These are phyloP conservation scores for Lethrus apterus DNA, from an alignment of 1,140 invertebrate species.

Conservation along the genomic window DNA sequence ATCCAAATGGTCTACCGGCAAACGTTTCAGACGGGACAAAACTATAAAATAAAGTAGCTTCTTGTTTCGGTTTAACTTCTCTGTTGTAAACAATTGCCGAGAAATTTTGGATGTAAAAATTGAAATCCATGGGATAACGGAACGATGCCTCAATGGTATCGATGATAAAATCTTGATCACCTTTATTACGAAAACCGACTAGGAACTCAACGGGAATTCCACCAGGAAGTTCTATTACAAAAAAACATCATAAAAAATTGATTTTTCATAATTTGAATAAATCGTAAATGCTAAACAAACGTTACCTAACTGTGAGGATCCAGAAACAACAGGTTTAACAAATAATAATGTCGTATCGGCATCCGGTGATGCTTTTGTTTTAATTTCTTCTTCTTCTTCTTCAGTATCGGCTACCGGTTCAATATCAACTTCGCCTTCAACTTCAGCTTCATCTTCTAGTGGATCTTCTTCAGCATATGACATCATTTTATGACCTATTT, in stretches of 20 bases:
- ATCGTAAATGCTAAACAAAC: no score
- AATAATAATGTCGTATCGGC: slow-evolving; percentile 89
- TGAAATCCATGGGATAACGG: slow-evolving; percentile 97
- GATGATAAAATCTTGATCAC: slow-evolving; percentile 80
- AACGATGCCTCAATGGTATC: slow-evolving; percentile 95
- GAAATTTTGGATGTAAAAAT: slow-evolving; percentile 97
- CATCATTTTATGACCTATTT: slow-evolving; percentile 51
- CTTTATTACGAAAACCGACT: slow-evolving; percentile 94
- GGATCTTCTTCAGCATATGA: slow-evolving; percentile 68
- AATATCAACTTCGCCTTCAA: slow-evolving; percentile 55
- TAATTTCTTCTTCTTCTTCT: slow-evolving; percentile 62
- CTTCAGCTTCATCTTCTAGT: slow-evolving; percentile 66
- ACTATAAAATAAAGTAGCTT: slow-evolving; percentile 91
- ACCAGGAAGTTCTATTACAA: slow-evolving; percentile 75
- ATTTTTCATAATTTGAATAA: no score
- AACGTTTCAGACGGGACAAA: slow-evolving; percentile 94
- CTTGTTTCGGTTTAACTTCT: slow-evolving; percentile 81
- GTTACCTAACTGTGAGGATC: slow-evolving; percentile 54
- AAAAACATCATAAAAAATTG: slow-evolving; percentile 14
- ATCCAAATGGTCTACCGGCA: slow-evolving; percentile 90
- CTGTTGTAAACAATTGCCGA: slow-evolving; percentile 80
- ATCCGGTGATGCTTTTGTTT: slow-evolving; percentile 75
- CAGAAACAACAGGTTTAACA: slow-evolving; percentile 67
- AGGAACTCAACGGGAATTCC: slow-evolving; percentile 90
- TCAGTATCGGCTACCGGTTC: slow-evolving; percentile 54